Percentiles rank a stretch among this genome's conserved stretches.
phyloP scores from a whole-genome alignment of 2,113 vertebrate genomes.

The Odontophorus gujanensis region DNA sequence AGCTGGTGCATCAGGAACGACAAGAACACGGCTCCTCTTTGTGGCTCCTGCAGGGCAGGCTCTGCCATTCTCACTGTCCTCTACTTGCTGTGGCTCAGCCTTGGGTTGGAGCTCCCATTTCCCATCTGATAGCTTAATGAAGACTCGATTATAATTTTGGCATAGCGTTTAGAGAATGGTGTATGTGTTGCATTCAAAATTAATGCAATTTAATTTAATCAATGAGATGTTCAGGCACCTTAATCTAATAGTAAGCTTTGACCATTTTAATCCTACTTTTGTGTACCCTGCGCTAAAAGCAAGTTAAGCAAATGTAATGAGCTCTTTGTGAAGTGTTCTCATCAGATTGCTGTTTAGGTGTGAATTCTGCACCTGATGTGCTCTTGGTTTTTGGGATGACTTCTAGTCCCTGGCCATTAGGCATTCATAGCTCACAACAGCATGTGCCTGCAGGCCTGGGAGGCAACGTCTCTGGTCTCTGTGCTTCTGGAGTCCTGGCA shows the following conservation, averaged over 20 bases:
- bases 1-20: not conserved
- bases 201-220: constrained; percentile 59
- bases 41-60: not conserved
- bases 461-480: accelerated
- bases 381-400: not conserved
- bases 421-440: too few relatives aligned
- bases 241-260: not conserved
- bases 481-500: accelerated
- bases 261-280: not conserved
- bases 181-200: constrained; percentile 30
- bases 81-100: constrained; percentile 27
- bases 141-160: constrained; percentile 56
- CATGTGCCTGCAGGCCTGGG: not conserved
- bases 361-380: accelerated
- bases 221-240: not conserved
- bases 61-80: not conserved
- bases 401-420: not conserved
- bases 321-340: not conserved
- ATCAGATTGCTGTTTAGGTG: not conserved
- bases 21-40: not conserved
- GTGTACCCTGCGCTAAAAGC: not conserved
- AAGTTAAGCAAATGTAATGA: not conserved
- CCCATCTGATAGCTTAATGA: constrained; percentile 36
- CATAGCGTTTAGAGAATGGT: constrained; percentile 44
- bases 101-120: constrained; percentile 33